phyloP scores from a whole-genome alignment of 1,140 invertebrate species.

The Elysia chlorotica region DNA sequence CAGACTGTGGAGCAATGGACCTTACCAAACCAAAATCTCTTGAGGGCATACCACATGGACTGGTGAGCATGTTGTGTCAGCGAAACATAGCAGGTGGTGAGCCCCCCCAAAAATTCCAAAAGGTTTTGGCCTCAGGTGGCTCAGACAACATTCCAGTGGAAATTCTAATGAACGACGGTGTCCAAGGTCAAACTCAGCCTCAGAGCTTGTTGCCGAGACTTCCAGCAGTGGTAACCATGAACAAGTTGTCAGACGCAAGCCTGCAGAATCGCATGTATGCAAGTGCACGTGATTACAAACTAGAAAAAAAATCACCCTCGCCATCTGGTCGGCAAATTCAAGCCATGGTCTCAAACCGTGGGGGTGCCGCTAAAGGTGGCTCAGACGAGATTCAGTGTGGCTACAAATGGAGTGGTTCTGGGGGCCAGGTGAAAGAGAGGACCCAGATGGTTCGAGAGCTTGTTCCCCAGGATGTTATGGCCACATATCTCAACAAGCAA shows the following conservation, averaged over 20 bases:
- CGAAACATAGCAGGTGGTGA: too few relatives aligned
- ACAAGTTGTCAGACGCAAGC: not conserved
- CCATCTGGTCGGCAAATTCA: too few relatives aligned
- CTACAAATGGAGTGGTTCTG: constrained; percentile 23
- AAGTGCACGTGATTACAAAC: constrained; percentile 1
- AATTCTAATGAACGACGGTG: not conserved
- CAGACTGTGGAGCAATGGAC: constrained; percentile 21
- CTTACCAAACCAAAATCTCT: constrained; percentile 13
- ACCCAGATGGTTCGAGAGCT: constrained; percentile 14
- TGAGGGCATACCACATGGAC: not conserved
- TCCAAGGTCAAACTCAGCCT: not conserved
- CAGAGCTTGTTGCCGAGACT: too few relatives aligned
- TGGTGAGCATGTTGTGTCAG: not conserved
- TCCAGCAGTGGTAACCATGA: not conserved
- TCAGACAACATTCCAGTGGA: not conserved
- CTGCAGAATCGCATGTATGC: constrained; percentile 1
- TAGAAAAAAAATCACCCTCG: not conserved
- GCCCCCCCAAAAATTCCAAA: too few relatives aligned
- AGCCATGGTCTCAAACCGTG: too few relatives aligned
- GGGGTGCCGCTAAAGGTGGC: too few relatives aligned
- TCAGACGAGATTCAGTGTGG: constrained; percentile 16
- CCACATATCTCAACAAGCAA: constrained; percentile 1
- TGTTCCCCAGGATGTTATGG: constrained; percentile 12
- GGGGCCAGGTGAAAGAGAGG: constrained; percentile 18
- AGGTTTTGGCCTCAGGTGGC: not conserved